These are phyloP conservation scores for Xenentodon cancila DNA, from an alignment of 2,797 vertebrate genomes.

Conservation along the genomic window DNA sequence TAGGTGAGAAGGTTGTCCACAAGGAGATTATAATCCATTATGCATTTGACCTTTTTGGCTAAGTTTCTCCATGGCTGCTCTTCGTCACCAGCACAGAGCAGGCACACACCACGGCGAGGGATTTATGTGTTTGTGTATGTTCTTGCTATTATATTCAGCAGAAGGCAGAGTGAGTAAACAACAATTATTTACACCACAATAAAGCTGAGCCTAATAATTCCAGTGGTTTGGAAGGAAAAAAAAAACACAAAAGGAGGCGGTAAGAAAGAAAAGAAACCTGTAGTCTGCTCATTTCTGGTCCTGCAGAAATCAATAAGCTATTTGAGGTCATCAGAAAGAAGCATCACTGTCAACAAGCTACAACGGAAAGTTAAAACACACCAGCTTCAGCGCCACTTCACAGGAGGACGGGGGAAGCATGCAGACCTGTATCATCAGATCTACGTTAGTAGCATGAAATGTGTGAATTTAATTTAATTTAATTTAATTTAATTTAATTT, in stretches of 20 bases:
- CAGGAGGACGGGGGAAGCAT: neutral
- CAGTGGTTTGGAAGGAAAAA: constrained; percentile 33
- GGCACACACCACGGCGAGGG: constrained; percentile 20
- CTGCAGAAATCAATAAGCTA: constrained; percentile 76
- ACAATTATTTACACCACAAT: constrained; percentile 53
- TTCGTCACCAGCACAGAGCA: constrained; percentile 36
- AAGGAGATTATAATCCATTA: constrained; percentile 74
- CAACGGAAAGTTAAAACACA: constrained; percentile 31
- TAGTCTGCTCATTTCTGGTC: constrained; percentile 55
- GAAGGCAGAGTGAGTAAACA: constrained; percentile 60
- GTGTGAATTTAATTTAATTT: neutral
- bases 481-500: neutral
- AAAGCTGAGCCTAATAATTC: constrained; percentile 58
- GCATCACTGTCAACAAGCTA: constrained; percentile 40
- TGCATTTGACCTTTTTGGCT: constrained; percentile 62
- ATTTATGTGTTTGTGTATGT: constrained; percentile 44
- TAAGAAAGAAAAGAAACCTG: constrained; percentile 16
- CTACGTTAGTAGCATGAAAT: neutral
- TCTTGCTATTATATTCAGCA: constrained; percentile 45
- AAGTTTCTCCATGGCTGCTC: constrained; percentile 50
- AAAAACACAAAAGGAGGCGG: constrained; percentile 44
- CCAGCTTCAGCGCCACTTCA: constrained; percentile 8
- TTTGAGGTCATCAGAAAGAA: constrained; percentile 74
- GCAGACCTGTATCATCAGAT: too few relatives aligned
- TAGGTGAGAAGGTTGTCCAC: constrained; percentile 55